Evolutionary conservation across 2,797 vertebrate species (phyloP).

Genomic region (Sebastes wilsoni): DNA sequence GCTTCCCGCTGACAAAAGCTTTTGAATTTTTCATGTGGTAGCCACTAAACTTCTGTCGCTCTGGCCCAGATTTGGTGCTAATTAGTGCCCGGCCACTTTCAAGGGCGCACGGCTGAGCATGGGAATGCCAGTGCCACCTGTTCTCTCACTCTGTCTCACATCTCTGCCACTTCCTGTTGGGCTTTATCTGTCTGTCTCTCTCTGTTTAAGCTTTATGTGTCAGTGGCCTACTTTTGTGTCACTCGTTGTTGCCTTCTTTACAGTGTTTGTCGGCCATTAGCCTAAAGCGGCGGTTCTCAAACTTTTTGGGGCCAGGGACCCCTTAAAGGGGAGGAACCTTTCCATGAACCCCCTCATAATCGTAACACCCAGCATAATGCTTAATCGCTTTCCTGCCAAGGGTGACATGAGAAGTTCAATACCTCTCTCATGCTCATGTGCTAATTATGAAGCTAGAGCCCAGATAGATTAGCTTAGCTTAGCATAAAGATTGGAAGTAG

Average conservation of each 20-base stretch:
- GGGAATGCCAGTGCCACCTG: conserved; percentile 67
- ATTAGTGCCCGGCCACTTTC: conserved; percentile 74
- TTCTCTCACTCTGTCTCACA: conserved; percentile 32
- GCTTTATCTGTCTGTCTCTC: conserved; percentile 6
- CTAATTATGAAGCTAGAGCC: too few relatives aligned
- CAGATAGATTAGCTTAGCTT: too few relatives aligned
- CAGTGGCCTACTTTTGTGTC: conserved; percentile 26
- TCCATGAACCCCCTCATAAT: too few relatives aligned
- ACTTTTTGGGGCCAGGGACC: too few relatives aligned
- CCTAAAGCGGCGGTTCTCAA: background rate
- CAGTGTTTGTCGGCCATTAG: background rate
- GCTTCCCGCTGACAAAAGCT: conserved; percentile 60
- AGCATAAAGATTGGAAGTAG: too few relatives aligned
- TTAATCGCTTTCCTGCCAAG: too few relatives aligned
- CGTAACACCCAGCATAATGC: too few relatives aligned
- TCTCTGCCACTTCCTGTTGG: background rate
- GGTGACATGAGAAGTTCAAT: too few relatives aligned
- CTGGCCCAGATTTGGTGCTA: conserved; percentile 78
- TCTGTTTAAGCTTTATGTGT: background rate
- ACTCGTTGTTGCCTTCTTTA: background rate
- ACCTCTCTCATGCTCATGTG: too few relatives aligned
- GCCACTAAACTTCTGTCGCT: conserved; percentile 70
- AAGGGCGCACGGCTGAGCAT: conserved; percentile 53
- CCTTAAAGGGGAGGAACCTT: too few relatives aligned
- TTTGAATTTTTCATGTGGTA: conserved; percentile 77